These are phyloP conservation scores for Disparrhopalites patrizii DNA, from an alignment of 2,888 invertebrate genomes.

Conservation along the genomic window DNA sequence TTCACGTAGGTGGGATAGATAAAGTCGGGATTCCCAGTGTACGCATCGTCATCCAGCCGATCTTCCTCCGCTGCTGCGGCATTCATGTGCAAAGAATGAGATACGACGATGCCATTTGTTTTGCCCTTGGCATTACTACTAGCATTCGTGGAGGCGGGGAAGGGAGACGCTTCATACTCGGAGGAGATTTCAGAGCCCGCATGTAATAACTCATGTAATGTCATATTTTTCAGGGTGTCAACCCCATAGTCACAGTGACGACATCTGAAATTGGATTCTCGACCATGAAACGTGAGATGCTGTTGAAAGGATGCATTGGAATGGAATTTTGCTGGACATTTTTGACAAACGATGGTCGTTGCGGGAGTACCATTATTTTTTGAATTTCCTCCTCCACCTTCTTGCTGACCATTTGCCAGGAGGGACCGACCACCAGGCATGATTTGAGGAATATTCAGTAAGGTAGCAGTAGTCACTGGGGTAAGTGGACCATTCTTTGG, in stretches of 20 bases:
- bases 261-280: conserved; percentile 64
- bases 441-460: conserved; percentile 18
- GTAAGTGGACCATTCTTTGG: not conserved
- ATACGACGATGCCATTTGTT: conserved; percentile 49
- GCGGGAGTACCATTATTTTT: not conserved
- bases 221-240: conserved; percentile 64
- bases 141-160: not conserved
- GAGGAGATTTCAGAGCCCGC: conserved; percentile 54
- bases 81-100: not conserved
- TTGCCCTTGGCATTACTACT: conserved; percentile 52
- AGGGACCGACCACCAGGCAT: not conserved
- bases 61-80: too few species aligned
- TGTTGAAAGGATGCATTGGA: conserved; percentile 67
- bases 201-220: conserved; percentile 60
- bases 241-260: conserved; percentile 68
- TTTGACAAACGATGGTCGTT: conserved; percentile 19
- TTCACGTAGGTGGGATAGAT: conserved; percentile 70
- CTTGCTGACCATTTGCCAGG: not conserved
- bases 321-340: conserved; percentile 69
- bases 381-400: not conserved
- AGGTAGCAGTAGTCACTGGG: not conserved
- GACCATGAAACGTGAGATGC: conserved; percentile 65
- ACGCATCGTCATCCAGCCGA: conserved; percentile 34
- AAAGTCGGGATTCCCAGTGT: conserved; percentile 69
- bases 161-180: conserved; percentile 1